Conservation (phyloP, 2,797 vertebrate species). For the Vipera ursinii region DNA sequence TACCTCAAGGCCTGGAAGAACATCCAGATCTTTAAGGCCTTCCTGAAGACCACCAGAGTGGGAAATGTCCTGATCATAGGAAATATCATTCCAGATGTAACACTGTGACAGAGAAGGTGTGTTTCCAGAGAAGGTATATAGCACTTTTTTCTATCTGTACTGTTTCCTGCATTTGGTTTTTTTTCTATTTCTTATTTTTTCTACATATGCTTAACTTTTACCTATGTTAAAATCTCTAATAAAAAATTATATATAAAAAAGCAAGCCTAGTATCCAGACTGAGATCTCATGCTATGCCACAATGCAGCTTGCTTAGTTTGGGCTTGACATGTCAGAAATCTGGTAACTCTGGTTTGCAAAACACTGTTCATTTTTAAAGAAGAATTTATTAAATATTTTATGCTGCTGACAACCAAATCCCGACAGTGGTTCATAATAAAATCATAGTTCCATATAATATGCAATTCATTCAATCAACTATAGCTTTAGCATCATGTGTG, state of each 20-base stretch:
- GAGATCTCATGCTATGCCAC: not conserved
- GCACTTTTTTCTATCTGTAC: too few species aligned
- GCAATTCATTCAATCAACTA: not conserved
- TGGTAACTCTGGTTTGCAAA: not conserved
- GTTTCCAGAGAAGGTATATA: too few species aligned
- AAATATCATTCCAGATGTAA: not conserved
- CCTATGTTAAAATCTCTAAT: too few species aligned
- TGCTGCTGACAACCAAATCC: not conserved
- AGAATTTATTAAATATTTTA: not conserved
- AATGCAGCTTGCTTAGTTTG: not conserved
- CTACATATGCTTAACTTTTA: too few species aligned
- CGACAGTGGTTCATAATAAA: not conserved
- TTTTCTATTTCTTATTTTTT: too few species aligned
- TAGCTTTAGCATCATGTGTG: not conserved
- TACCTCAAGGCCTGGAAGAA: not conserved
- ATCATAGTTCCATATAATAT: not conserved
- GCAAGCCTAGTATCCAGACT: not conserved
- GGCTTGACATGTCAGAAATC: not conserved
- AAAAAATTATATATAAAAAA: too few species aligned
- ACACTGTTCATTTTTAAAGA: not conserved
- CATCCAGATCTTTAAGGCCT: not conserved
- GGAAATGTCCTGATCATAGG: not conserved
- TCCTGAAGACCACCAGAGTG: not conserved
- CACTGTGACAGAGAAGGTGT: too few species aligned
- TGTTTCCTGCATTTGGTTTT: too few species aligned